Evolutionary conservation across 2,797 vertebrate species (phyloP).

Genomic region (Heterohyrax brucei): DNA sequence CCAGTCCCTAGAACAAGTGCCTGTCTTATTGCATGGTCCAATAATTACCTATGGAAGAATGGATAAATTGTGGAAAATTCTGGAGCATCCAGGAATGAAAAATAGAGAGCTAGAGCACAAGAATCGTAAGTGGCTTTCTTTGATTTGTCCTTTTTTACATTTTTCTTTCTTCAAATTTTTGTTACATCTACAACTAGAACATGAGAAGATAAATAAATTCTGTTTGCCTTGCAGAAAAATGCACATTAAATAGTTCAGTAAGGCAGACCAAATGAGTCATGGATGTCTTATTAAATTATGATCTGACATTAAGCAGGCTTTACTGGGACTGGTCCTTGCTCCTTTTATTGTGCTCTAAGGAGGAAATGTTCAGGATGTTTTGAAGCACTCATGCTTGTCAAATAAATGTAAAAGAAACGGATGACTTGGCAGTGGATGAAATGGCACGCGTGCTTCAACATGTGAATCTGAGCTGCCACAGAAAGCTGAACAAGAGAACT

Average conservation of each 20-base stretch:
- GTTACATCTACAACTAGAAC: constrained; percentile 39
- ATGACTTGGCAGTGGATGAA: constrained; percentile 61
- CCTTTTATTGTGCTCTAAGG: constrained; percentile 63
- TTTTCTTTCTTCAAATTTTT: neutral
- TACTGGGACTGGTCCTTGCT: constrained; percentile 67
- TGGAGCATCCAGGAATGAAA: constrained; percentile 10
- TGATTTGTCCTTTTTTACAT: neutral
- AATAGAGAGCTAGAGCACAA: constrained; percentile 16
- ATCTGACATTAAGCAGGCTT: constrained; percentile 74
- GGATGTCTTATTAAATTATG: constrained; percentile 77
- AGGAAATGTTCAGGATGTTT: constrained; percentile 74
- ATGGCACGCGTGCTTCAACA: constrained; percentile 69
- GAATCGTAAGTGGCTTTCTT: neutral
- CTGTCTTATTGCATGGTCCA: neutral
- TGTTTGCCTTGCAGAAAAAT: constrained; percentile 52
- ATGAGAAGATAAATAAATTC: neutral
- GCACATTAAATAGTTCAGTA: constrained; percentile 54
- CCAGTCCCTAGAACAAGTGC: neutral
- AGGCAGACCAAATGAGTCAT: constrained; percentile 39
- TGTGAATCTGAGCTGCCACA: constrained; percentile 8
- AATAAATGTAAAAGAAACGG: constrained; percentile 73
- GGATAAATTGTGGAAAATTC: constrained; percentile 2
- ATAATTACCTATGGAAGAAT: constrained; percentile 20
- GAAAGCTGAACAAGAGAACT: constrained; percentile 46
- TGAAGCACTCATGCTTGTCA: constrained; percentile 72